Percentiles rank a stretch among this genome's conserved stretches.
Evolutionary conservation across 2,888 invertebrate genomes (phyloP).

Genomic region (Sicus ferrugineus): DNA sequence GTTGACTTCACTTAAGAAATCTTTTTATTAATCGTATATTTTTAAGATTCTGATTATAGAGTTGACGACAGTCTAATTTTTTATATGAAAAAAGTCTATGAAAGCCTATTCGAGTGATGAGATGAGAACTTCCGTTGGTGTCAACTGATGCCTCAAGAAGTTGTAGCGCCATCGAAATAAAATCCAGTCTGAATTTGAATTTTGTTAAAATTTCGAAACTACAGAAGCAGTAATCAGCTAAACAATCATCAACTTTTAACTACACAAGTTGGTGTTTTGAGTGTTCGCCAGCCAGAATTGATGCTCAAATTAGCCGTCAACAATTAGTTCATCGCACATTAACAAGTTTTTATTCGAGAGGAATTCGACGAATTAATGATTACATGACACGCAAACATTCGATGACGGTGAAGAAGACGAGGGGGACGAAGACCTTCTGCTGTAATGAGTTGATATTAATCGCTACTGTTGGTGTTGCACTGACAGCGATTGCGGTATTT

Average conservation of each 20-base stretch:
- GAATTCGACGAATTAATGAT: conserved; percentile 11
- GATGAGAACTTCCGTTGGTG: too few relatives aligned
- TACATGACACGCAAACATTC: conserved; percentile 18
- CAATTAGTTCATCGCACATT: conserved; percentile 47
- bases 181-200: too few relatives aligned
- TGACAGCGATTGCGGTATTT: neutral
- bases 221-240: too few relatives aligned
- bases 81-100: too few relatives aligned
- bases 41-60: neutral
- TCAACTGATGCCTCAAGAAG: too few relatives aligned
- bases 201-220: too few relatives aligned
- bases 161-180: too few relatives aligned
- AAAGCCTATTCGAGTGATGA: too few relatives aligned
- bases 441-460: conserved; percentile 7
- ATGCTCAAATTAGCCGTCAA: conserved; percentile 46
- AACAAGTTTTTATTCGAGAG: conserved; percentile 37
- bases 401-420: neutral
- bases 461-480: neutral
- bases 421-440: neutral
- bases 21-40: neutral
- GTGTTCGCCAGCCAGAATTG: too few relatives aligned
- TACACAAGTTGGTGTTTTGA: too few relatives aligned
- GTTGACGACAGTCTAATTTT: neutral
- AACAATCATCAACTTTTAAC: too few relatives aligned
- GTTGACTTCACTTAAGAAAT: conserved; percentile 13